These are phyloP conservation scores for Harmothoe impar DNA, from an alignment of 2,888 invertebrate genomes.

Conservation along the genomic window DNA sequence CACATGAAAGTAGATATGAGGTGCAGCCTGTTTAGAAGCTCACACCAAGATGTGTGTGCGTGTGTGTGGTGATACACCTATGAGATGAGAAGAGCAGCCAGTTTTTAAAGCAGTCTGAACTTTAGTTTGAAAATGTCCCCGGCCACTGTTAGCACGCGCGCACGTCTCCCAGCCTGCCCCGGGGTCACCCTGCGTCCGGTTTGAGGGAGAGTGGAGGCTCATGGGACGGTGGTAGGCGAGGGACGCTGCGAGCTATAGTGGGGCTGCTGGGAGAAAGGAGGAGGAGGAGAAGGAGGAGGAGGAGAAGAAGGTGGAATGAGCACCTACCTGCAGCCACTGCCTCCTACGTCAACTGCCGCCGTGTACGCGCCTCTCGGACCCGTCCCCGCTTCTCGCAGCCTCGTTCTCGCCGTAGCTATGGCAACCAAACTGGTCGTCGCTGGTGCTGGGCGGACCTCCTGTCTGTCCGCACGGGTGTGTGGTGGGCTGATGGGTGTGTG, in stretches of 20 bases:
- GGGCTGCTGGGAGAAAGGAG: background rate
- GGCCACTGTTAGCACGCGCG: background rate
- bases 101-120: background rate
- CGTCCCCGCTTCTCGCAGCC: background rate
- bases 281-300: background rate
- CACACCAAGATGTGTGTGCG: no score
- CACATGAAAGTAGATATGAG: no score
- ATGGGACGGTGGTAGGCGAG: background rate
- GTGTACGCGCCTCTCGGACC: background rate
- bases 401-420: background rate
- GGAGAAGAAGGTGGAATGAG: background rate
- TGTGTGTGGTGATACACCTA: no score
- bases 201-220: background rate
- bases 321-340: conserved; percentile 9
- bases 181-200: background rate
- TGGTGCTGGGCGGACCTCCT: background rate
- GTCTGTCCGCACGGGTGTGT: background rate
- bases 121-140: background rate
- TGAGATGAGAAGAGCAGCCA: no score
- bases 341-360: background rate
- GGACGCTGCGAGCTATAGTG: background rate
- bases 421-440: background rate
- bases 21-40: no score
- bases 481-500: background rate
- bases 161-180: background rate